Evolutionary conservation across 1,140 invertebrate species (phyloP), one percentile per base, ranked within the genome.

Genomic region (Zophobas atratus): DNA sequence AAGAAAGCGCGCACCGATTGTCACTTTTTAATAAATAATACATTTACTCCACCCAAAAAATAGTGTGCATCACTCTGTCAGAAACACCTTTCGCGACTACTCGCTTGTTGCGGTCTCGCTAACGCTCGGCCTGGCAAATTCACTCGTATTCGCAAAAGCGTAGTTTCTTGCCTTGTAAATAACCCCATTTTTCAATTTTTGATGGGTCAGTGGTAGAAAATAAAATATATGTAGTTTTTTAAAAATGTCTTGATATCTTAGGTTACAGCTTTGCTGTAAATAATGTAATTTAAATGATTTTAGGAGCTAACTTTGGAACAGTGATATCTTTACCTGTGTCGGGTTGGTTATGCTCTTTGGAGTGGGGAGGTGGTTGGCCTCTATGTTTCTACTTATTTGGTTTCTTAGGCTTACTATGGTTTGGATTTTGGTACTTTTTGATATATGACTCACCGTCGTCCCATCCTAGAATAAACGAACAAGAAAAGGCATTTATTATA

Each of bases 351-450:
- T 94, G 93, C 83, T 92, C 92, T 0, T 84, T 93, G 36, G 88
- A 92, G 20, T 90, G 91, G 48, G 90, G 88, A 48, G 91, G 90
- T 39, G 94, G 94, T 3, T 95, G 94, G 94, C 93, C 93, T 0
- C 88, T 93, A 1, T 93, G 93, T 46, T 95, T 95, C 87, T 96
- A 95, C 85, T 85, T 95, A 41, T 95, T 95, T 81, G 94, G 94
- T 43, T 84, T 89, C 8, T 82, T 94, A 20, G 94, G 93, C 60
- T 89, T 95, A 3, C 46, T 95, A 1, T 98, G 96, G 96, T 96
- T 94, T 78, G 83, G 90, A 35, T 91, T 91, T 79, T 96, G 94
- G 94, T 88, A 92, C 80, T 88, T 91, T 57, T 87, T 94, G 8
- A 90, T 95, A 0, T 94, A 91, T 81, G 93, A 95, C 79, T 90